phyloP scores from a whole-genome alignment of 2,797 vertebrate genomes.

The Australoheros facetus region DNA sequence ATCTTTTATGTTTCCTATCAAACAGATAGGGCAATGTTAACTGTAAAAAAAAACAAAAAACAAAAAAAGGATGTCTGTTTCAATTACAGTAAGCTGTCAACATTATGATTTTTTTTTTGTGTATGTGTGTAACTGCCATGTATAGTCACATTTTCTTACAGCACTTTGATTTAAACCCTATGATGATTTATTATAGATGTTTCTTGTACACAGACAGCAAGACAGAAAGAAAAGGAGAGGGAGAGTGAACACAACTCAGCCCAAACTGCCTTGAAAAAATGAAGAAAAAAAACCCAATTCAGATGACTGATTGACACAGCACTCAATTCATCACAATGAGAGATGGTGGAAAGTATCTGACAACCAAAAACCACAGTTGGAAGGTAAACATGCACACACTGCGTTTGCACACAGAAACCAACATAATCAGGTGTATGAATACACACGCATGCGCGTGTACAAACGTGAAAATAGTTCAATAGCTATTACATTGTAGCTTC shows the following conservation, averaged over 20 bases:
- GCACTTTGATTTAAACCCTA: constrained; percentile 55
- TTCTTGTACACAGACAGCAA: constrained; percentile 33
- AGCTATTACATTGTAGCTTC: constrained; percentile 65
- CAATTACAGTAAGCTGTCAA: constrained; percentile 43
- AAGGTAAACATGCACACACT: constrained; percentile 63
- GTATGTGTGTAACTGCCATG: constrained; percentile 25
- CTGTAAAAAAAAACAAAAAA: constrained; percentile 23
- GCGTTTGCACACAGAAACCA: constrained; percentile 40
- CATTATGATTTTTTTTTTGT: constrained; percentile 1
- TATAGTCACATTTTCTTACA: constrained; percentile 38
- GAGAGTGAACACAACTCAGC: constrained; percentile 38
- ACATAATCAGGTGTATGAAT: constrained; percentile 7
- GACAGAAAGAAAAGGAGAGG: neutral
- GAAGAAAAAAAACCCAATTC: constrained; percentile 64
- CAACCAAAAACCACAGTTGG: constrained; percentile 64
- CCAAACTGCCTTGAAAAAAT: constrained; percentile 63
- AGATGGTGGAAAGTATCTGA: constrained; percentile 67
- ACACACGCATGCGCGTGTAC: constrained; percentile 6
- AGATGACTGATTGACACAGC: constrained; percentile 75
- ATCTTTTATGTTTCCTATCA: constrained; percentile 34
- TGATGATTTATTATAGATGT: constrained; percentile 60
- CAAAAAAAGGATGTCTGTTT: constrained; percentile 4
- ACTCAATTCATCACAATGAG: constrained; percentile 76
- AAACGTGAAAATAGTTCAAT: constrained; percentile 61
- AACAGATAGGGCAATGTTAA: constrained; percentile 7